Evolutionary conservation across 2,888 invertebrate species (phyloP).

Genomic region (Latrodectus hesperus): DNA sequence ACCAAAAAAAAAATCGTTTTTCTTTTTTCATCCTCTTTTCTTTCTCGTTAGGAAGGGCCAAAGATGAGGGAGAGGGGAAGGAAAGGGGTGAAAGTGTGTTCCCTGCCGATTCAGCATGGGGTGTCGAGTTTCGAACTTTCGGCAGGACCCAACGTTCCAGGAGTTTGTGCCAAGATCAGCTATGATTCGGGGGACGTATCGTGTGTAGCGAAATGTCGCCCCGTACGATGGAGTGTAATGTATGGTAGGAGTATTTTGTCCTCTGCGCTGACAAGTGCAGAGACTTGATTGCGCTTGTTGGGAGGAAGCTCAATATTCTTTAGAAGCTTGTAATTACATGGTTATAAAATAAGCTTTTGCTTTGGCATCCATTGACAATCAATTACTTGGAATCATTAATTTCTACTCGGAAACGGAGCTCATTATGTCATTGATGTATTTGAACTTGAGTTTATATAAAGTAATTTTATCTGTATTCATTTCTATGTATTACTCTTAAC

Average conservation of each 20-base stretch:
- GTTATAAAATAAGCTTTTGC: neutral
- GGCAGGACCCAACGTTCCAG: conserved; percentile 14
- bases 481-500: too few relatives aligned
- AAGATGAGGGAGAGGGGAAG: conserved; percentile 4
- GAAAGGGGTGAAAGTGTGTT: neutral
- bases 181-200: conserved; percentile 20
- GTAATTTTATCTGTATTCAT: too few relatives aligned
- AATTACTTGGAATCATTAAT: too few relatives aligned
- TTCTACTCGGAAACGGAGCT: too few relatives aligned
- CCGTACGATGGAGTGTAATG: conserved; percentile 54
- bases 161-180: conserved; percentile 46
- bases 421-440: too few relatives aligned
- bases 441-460: too few relatives aligned
- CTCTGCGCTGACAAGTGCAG: conserved; percentile 52
- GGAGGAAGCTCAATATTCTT: too few relatives aligned
- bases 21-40: neutral
- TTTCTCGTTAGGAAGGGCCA: conserved; percentile 51
- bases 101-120: conserved; percentile 55
- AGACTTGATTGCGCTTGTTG: neutral
- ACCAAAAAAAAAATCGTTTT: conserved; percentile 28
- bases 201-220: conserved; percentile 52
- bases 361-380: too few relatives aligned
- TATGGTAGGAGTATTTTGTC: conserved; percentile 63
- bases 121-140: conserved; percentile 50
- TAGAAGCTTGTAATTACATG: conserved; percentile 36